Conservation (phyloP, 2,888 invertebrate genomes). For the Xestia xanthographa region DNA sequence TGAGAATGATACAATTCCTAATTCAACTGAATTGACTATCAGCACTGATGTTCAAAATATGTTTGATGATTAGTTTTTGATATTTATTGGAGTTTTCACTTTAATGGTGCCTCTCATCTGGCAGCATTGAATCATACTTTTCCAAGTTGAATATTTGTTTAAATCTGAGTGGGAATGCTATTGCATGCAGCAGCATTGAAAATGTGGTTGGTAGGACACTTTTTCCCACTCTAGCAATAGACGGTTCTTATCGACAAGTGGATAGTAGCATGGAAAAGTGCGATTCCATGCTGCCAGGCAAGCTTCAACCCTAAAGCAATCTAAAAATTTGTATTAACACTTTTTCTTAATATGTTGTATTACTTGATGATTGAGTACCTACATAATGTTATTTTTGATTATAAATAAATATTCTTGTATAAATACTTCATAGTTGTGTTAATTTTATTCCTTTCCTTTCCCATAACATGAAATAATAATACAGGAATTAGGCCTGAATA, state of each 20-base stretch:
- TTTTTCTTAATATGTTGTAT: background rate
- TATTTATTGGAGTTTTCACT: background rate
- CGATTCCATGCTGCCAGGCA: background rate
- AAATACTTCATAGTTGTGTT: constrained; percentile 8
- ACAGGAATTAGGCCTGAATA: constrained; percentile 71
- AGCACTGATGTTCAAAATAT: constrained; percentile 83
- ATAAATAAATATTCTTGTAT: constrained; percentile 34
- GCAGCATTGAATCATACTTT: background rate
- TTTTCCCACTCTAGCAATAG: no score
- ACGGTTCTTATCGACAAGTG: background rate
- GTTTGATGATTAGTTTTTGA: constrained; percentile 79
- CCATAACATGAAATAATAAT: constrained; percentile 59
- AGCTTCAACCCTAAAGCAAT: background rate
- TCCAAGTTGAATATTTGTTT: background rate
- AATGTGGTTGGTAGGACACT: no score
- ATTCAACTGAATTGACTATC: constrained; percentile 80
- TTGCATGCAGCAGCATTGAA: no score
- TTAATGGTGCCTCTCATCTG: background rate
- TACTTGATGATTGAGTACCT: background rate
- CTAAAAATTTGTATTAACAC: constrained; percentile 4
- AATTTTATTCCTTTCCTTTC: constrained; percentile 2
- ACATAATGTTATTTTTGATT: background rate
- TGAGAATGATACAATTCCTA: constrained; percentile 85
- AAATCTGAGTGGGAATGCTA: background rate
- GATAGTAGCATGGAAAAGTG: background rate